Evolutionary conservation across 1,140 invertebrate genomes (phyloP), one percentile per base, ranked within the genome.

Genomic region (Drosophila takahashii): DNA sequence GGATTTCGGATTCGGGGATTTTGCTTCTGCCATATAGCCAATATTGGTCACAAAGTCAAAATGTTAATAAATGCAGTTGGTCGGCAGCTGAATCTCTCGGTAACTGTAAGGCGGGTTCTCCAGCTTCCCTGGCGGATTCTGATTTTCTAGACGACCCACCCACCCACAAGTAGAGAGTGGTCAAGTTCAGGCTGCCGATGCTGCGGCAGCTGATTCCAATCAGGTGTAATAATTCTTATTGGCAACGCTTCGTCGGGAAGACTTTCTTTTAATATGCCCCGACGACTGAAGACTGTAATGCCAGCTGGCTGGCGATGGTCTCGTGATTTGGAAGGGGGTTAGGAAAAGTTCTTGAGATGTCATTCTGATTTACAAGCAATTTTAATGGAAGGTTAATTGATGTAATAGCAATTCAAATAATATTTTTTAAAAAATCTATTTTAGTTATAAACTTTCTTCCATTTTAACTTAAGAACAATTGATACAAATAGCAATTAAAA

Each of bases 171-270:
- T 36, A 34, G 52, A 64, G 44, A 67, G 67, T 90, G 87, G 87
- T 90, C 87, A 90, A 90, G 87, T 90, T 80, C 79, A 77, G 59
- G 79, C 75, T 78, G 73, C 74, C 56, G 52, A 54, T 47, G 71
- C 79, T 59, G 45, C 64, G 59, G 79, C 84, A 84, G 72, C 80
- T 72, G 89, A 92, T 92, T 84, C 83, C 90, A 92, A 92, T 92
- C 91, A 92, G 91, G 90, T 92, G 90, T 92, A 92, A 92, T 92
- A 92, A 92, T 92, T 92, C 86, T 90, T 92, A 91, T 91, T 91
- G 80, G 90, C 79, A 87, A 91, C 86, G 90, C 86, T 91, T 85
- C 76, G 66, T 73, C 67, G 59, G 52, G 57, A 80, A 70, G 81
- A 86, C 81, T 87, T 87, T 87, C 83, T 87, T 87, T 87, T 79